Evolutionary conservation across 2,888 invertebrate species (phyloP).

Genomic region (Drosophila conformis): DNA sequence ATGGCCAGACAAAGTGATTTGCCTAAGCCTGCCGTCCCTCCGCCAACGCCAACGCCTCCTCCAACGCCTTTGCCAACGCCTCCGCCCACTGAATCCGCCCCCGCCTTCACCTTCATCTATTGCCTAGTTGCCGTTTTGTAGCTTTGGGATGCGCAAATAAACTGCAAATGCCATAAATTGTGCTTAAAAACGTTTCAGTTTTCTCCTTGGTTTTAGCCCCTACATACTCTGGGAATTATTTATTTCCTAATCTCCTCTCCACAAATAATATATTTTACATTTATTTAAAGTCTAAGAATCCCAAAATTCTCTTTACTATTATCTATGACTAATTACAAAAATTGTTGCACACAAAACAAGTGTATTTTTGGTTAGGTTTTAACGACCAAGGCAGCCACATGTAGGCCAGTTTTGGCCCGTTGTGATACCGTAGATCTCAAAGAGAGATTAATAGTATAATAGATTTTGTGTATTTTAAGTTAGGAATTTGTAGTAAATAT

Average conservation of each 20-base stretch:
- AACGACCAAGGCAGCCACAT: too few species aligned
- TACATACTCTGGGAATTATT: slow-evolving; percentile 5
- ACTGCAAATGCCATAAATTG: slow-evolving; percentile 51
- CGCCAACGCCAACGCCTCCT: too few species aligned
- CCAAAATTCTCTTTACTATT: neutral
- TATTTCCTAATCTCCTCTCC: slow-evolving; percentile 33
- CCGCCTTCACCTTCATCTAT: accelerated
- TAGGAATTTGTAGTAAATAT: neutral
- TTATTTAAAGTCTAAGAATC: neutral
- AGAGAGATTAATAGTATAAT: too few species aligned
- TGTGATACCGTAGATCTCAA: too few species aligned
- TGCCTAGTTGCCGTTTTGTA: slow-evolving; percentile 7
- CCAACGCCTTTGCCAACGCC: too few species aligned
- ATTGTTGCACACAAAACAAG: neutral
- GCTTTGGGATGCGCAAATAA: slow-evolving; percentile 42
- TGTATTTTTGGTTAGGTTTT: neutral
- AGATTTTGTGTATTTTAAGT: neutral
- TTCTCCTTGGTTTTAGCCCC: slow-evolving; percentile 12
- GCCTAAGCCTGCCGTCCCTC: slow-evolving; percentile 28
- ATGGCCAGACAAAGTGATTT: slow-evolving; percentile 44
- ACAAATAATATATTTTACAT: slow-evolving; percentile 32
- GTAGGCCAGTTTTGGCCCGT: too few species aligned
- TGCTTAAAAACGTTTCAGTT: slow-evolving; percentile 35
- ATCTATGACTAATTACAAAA: neutral
- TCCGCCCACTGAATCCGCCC: neutral